Conservation (phyloP, 2,797 vertebrate genomes). For the Gymnothorax javanicus region DNA sequence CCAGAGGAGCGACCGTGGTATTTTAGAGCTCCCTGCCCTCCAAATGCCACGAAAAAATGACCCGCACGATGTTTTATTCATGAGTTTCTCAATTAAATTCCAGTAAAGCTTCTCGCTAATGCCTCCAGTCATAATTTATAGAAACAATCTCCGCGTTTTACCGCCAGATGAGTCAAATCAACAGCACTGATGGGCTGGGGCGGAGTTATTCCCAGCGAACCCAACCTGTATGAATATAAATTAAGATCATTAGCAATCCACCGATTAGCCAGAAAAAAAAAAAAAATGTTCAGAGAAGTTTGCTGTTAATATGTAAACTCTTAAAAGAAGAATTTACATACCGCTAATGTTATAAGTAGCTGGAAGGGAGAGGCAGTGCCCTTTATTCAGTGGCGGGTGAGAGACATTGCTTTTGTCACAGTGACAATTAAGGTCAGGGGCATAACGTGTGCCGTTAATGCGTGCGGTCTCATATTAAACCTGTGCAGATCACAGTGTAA, state of each 20-base stretch:
- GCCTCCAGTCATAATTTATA: slow-evolving; percentile 58
- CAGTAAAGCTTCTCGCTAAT: slow-evolving; percentile 54
- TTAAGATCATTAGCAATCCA: slow-evolving; percentile 26
- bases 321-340: neutral
- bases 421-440: neutral
- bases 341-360: slow-evolving; percentile 15
- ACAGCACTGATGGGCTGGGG: slow-evolving; percentile 41
- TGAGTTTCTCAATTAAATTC: slow-evolving; percentile 60
- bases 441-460: neutral
- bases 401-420: slow-evolving; percentile 7
- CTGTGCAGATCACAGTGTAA: neutral
- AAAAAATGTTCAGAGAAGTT: neutral
- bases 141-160: slow-evolving; percentile 60
- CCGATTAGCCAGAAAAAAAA: neutral
- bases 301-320: neutral
- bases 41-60: slow-evolving; percentile 44
- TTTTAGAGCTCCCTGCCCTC: slow-evolving; percentile 48
- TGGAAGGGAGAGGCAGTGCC: slow-evolving; percentile 17
- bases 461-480: slow-evolving; percentile 2
- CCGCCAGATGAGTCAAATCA: slow-evolving; percentile 58
- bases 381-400: neutral
- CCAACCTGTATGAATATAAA: slow-evolving; percentile 45
- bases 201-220: slow-evolving; percentile 50
- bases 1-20: slow-evolving; percentile 39
- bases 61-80: slow-evolving; percentile 62